phyloP scores from a whole-genome alignment of 2,113 vertebrate species.

The Carassius auratus region DNA sequence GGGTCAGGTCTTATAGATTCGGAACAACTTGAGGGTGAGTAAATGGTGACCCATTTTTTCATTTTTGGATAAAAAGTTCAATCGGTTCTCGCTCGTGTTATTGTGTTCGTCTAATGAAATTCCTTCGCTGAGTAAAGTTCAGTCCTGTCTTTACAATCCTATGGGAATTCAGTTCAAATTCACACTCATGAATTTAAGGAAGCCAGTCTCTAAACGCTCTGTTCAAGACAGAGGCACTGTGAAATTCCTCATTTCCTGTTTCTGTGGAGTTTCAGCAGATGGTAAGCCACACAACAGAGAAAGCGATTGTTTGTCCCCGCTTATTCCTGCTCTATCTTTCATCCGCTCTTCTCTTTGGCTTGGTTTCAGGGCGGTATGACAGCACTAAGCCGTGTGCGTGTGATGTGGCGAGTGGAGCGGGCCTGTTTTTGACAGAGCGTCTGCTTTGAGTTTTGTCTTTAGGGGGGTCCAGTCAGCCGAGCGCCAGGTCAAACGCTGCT shows the following conservation, averaged over 20 bases:
- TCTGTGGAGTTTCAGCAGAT: conserved; percentile 52
- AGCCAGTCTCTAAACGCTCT: background rate
- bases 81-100: background rate
- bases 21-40: background rate
- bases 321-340: conserved; percentile 12
- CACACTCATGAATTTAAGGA: background rate
- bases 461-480: conserved; percentile 37
- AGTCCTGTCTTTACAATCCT: background rate
- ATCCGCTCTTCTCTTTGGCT: conserved; percentile 21
- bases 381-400: conserved; percentile 18
- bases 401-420: conserved; percentile 50
- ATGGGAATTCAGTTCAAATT: background rate
- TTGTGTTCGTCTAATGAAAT: background rate
- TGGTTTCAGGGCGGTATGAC: background rate
- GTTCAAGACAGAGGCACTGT: background rate
- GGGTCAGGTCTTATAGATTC: no score
- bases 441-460: conserved; percentile 49
- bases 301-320: conserved; percentile 6
- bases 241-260: conserved; percentile 55
- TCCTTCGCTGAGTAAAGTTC: background rate
- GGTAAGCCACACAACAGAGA: conserved; percentile 19
- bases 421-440: conserved; percentile 14
- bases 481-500: conserved; percentile 44
- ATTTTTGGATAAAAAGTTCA: background rate
- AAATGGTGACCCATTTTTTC: background rate